Evolutionary conservation across 2,113 vertebrate species (phyloP), one percentile per base, ranked within the genome.

Genomic region (Casuarius casuarius): DNA sequence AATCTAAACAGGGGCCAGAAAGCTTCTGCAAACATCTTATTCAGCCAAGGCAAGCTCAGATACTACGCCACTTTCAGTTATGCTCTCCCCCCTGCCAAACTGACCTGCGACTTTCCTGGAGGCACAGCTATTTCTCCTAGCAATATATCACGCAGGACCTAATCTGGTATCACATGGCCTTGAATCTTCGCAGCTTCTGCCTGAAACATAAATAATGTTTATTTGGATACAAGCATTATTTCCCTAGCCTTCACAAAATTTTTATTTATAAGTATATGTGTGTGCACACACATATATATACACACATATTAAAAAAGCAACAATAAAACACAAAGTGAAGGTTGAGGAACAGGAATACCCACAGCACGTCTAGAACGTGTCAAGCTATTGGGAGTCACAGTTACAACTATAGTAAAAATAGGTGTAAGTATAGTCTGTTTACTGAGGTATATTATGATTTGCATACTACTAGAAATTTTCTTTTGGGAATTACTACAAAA

Each of bases 81-180:
- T 54, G n/a, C 9, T 12, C 23, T 35, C 14, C 17, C 23, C 56
- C 14, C 26, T 61, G 62, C 51, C 44, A 61, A 46, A 8, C 31
- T 82, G 66, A 67, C 71, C 40, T 77, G 31, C 7, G 28, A 52
- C 54, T 79, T 25, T 42, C 33, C 54, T 31, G 26, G 18, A 44
- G 17, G 54, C 33, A 44, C 0, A 4, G 49, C 49, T 22, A 28
- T 52, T 83, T 90, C 61, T 51, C 33, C 71, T 25, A 70, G 38
- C 5, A 38, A 75, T 14, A 61, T 20, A 72, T 68, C 44, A 70
- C 33, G 35, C 19, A 54, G 54, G 7, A 48, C 15, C 35, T 58
- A 44, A 44, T 48, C 4, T 73, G 71, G 44, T 63, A 61, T 22
- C 58, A 16, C 15, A 21, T 0, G 0, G 0, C 61, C 29, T 52